phyloP scores from a whole-genome alignment of 2,797 vertebrate species.

The Poecilia gillii region DNA sequence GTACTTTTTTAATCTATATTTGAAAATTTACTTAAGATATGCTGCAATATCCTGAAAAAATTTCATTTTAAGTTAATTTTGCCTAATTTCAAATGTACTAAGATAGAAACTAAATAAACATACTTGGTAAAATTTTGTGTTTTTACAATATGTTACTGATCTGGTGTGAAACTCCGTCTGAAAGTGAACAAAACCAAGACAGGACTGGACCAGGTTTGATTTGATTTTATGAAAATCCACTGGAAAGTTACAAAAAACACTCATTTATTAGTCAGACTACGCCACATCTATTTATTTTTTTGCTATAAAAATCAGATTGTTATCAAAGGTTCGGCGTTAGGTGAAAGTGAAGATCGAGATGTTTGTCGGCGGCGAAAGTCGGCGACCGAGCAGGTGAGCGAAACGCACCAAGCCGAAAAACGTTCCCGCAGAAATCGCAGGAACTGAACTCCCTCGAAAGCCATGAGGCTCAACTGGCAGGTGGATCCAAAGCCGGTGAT shows the following conservation, averaged over 20 bases:
- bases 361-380: background rate
- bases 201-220: background rate
- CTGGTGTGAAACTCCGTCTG: background rate
- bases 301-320: background rate
- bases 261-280: background rate
- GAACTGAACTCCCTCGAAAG: background rate
- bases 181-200: background rate
- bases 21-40: background rate
- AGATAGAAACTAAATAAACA: background rate
- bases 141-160: background rate
- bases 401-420: background rate
- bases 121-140: too few species aligned
- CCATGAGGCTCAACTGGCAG: slow-evolving; percentile 4
- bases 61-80: background rate
- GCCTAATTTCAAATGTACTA: background rate
- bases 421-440: background rate
- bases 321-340: background rate
- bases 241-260: too few species aligned
- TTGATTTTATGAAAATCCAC: background rate
- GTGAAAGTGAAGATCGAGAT: too few species aligned
- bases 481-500: slow-evolving; percentile 2
- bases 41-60: background rate
- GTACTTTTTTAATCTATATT: background rate
- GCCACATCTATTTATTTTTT: background rate
- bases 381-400: background rate